Base-by-base conservation (phyloP, 1,140 invertebrate genomes). In the Maconellicoccus hirsutus region DNA sequence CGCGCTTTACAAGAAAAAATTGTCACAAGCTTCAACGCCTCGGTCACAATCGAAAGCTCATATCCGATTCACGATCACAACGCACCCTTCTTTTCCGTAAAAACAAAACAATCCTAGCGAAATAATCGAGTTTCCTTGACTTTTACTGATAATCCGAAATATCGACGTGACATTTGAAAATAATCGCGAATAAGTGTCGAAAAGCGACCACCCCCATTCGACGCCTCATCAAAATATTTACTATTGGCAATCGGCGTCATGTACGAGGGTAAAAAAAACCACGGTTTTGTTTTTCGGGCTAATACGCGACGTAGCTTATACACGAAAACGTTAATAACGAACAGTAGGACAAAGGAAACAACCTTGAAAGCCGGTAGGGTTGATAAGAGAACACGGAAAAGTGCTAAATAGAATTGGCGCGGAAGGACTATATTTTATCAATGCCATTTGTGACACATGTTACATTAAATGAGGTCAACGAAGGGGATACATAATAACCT, bases 321-420 rank as follows among this genome's bases (percentile, higher is more conserved):
- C 29, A 33, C 29, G 29, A 33, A 33, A n/a, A 33, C 29, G 4
- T 52, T 52, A 52, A 16, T 52, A 52, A 16, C 29, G 29, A 52
- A 52, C 42, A 52, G 42, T 52, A 52, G 42, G 42, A 52, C 42
- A 52, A 52, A 52, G 42, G 42, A 52, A 52, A 52, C 12, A 52
- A 19, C 42, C 42, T 52, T 52, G 42, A 52, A 52, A 52, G 42
- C 42, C 42, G 42, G 42, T 52, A 19, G 42, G 42, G 42, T 52
- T 52, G 42, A 52, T 52, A 52, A 52, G 42, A 52, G 42, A 52
- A 52, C 42, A 52, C 42, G 42, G 42, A 52, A 52, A 52, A 52
- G 42, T 52, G 42, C 42, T 52, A 52, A 52, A 52, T 52, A 52
- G 6, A 52, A 52, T 52, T 52, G 42, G 42, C 42, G 42, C 42